Evolutionary conservation across 2,113 vertebrate species (phyloP).

Genomic region (Motacilla tschutschensis): DNA sequence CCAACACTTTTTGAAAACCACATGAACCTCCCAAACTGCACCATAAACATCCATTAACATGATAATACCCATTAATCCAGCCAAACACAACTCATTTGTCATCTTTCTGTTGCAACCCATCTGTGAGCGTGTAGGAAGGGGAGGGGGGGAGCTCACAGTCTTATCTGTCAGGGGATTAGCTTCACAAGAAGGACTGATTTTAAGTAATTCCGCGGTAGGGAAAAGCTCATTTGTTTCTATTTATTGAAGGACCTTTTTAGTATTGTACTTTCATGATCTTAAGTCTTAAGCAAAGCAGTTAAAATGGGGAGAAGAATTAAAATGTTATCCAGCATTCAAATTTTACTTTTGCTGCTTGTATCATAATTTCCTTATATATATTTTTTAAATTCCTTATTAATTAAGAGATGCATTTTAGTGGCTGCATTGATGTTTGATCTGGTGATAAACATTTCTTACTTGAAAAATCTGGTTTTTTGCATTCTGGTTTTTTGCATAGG

Average conservation of each 20-base stretch:
- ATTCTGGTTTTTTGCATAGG: background rate
- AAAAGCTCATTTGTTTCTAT: conserved; percentile 73
- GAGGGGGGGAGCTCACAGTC: conserved; percentile 62
- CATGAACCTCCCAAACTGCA: conserved; percentile 71
- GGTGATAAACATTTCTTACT: background rate
- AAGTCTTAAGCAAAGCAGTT: conserved; percentile 52
- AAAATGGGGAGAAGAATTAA: conserved; percentile 39
- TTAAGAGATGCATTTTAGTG: background rate
- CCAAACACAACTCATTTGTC: conserved; percentile 81
- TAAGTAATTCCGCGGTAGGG: conserved; percentile 63
- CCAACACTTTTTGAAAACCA: conserved; percentile 61
- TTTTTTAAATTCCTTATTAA: background rate
- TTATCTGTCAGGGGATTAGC: conserved; percentile 74
- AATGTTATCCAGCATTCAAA: conserved; percentile 15
- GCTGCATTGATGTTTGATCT: background rate
- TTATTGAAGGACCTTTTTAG: conserved; percentile 72
- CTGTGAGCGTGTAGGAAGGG: conserved; percentile 60
- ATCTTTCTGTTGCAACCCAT: conserved; percentile 74
- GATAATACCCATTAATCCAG: conserved; percentile 82
- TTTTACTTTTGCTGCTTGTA: background rate
- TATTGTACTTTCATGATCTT: conserved; percentile 66
- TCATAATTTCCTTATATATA: background rate
- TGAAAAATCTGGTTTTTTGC: background rate
- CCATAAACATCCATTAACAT: conserved; percentile 80
- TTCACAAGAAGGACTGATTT: conserved; percentile 72